A percentile compares a stretch with the other conserved stretches of the same genome.
Conservation (phyloP, 1,140 invertebrate genomes). For the Seison nebaliae region DNA sequence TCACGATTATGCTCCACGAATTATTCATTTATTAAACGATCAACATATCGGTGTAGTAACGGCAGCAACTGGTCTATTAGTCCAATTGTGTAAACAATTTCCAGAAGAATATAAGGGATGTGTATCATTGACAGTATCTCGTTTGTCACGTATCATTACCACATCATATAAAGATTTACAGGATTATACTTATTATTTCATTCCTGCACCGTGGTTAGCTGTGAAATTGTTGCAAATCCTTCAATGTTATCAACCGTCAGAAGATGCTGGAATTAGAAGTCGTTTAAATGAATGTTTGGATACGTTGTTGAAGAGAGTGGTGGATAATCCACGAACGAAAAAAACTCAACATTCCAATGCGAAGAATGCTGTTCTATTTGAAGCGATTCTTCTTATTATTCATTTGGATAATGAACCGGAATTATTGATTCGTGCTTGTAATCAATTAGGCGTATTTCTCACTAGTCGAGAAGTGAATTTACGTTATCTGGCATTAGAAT, state of each 20-base stretch:
- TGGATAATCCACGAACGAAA: conserved; percentile 96
- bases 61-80: conserved; percentile 82
- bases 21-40: conserved; percentile 92
- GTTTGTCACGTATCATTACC: conserved; percentile 79
- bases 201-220: conserved; percentile 94
- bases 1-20: conserved; percentile 81
- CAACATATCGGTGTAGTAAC: conserved; percentile 97
- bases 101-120: conserved; percentile 98
- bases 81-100: conserved; percentile 87
- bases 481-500: conserved; percentile 78
- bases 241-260: conserved; percentile 91
- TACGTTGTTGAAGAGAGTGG: conserved; percentile 97
- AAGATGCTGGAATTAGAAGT: conserved; percentile 73
- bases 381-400: conserved; percentile 96
- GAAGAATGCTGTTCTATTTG: conserved; percentile 96
- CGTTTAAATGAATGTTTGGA: conserved; percentile 89
- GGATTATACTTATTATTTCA: conserved; percentile 99
- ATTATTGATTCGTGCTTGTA: conserved; percentile 81
- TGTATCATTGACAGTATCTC: conserved; percentile 79
- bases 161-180: conserved; percentile 90
- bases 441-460: conserved; percentile 89
- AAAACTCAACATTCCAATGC: conserved; percentile 99
- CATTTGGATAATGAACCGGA: conserved; percentile 93
- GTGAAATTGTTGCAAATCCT: conserved; percentile 80
- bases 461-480: conserved; percentile 94